Percentiles rank a stretch among this genome's conserved stretches.
Evolutionary conservation across 2,888 invertebrate species (phyloP).

Genomic region (Melanchra persicariae): DNA sequence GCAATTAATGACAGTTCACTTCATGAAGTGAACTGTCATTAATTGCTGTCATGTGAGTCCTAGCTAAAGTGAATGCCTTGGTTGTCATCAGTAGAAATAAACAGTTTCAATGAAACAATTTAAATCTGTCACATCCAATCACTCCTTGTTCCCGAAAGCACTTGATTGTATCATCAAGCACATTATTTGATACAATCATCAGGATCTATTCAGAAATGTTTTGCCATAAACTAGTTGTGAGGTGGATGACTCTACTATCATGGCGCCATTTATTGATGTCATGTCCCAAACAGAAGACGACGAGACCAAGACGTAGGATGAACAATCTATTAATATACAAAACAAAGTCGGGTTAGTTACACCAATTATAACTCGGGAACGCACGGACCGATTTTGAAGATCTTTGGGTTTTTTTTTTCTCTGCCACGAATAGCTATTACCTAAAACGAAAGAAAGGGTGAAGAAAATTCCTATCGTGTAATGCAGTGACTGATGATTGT

Average conservation of each 20-base stretch:
- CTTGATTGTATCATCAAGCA: conserved; percentile 25
- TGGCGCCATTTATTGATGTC: conserved; percentile 19
- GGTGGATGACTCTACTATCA: not conserved
- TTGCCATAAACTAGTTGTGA: conserved; percentile 11
- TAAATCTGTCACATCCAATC: conserved; percentile 44
- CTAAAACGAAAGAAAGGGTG: too few species aligned
- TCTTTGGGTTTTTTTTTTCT: too few species aligned
- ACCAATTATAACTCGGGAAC: too few species aligned
- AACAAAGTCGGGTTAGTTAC: too few species aligned
- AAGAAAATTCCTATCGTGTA: too few species aligned
- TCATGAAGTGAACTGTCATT: not conserved
- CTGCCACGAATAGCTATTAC: too few species aligned
- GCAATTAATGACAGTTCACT: not conserved
- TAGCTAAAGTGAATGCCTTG: not conserved
- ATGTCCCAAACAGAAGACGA: conserved; percentile 18
- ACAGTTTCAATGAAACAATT: conserved; percentile 30
- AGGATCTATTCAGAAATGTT: conserved; percentile 15
- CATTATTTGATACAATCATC: conserved; percentile 37
- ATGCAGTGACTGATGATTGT: too few species aligned
- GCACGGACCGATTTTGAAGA: too few species aligned
- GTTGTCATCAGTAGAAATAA: conserved; percentile 48
- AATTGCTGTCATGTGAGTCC: not conserved
- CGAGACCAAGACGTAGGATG: not conserved
- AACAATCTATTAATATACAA: not conserved
- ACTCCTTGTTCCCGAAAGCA: conserved; percentile 25